Percentiles rank a stretch among this genome's conserved stretches.
These are phyloP conservation scores for Tenthredo livida DNA, from an alignment of 2,888 invertebrate genomes.

Conservation along the genomic window DNA sequence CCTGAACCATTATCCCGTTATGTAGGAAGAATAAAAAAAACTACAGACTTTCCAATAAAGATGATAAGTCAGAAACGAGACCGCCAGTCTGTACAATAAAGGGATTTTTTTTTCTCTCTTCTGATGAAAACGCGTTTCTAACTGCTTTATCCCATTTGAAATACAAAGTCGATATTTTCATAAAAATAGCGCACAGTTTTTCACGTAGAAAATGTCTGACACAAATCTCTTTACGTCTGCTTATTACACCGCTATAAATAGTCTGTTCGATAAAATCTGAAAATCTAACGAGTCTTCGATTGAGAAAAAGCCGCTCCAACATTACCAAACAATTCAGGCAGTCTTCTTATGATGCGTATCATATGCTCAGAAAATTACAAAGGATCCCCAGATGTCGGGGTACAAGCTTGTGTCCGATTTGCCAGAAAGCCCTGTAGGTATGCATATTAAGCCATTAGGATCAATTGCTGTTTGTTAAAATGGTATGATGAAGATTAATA, in stretches of 20 bases:
- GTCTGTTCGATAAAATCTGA: background rate
- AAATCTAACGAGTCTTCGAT: background rate
- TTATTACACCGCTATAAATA: background rate
- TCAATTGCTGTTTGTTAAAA: background rate
- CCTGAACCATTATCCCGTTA: background rate
- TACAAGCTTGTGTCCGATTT: background rate
- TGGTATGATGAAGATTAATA: background rate
- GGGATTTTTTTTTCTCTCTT: background rate
- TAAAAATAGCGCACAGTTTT: background rate
- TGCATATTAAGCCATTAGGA: background rate
- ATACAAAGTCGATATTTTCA: constrained; percentile 3
- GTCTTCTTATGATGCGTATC: background rate
- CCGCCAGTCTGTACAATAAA: too few relatives aligned
- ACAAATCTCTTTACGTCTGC: background rate
- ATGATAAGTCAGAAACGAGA: background rate
- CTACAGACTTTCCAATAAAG: background rate
- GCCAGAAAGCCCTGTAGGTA: background rate
- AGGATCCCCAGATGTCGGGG: background rate
- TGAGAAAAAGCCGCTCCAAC: background rate
- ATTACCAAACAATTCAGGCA: background rate
- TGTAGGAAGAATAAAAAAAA: background rate
- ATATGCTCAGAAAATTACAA: background rate
- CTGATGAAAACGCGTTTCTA: background rate
- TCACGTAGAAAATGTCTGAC: background rate
- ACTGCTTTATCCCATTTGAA: background rate